These are phyloP conservation scores for Graptemys geographica DNA, from an alignment of 2,797 vertebrate genomes.

Conservation along the genomic window DNA sequence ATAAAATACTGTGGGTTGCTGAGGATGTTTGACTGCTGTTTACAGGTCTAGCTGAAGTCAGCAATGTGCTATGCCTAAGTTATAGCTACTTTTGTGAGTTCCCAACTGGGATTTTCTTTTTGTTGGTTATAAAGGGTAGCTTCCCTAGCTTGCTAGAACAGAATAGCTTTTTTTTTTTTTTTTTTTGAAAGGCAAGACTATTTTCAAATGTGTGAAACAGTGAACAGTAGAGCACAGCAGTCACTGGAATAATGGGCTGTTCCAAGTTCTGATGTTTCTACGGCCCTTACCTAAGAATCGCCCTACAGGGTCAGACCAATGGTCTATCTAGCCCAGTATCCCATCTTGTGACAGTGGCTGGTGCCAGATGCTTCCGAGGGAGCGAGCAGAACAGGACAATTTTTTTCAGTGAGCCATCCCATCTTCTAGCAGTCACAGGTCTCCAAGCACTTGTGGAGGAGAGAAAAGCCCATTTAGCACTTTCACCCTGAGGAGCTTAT, in stretches of 20 bases:
- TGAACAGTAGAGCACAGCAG: background rate
- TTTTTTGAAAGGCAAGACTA: background rate
- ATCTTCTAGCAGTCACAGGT: background rate
- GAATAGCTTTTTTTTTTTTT: background rate
- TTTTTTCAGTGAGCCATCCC: background rate
- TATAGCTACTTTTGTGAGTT: background rate
- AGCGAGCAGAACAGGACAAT: background rate
- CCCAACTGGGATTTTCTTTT: background rate
- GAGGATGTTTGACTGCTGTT: background rate
- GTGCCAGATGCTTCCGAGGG: background rate
- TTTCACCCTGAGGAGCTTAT: background rate
- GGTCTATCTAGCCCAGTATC: background rate
- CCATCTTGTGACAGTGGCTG: background rate
- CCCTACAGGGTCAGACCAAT: background rate
- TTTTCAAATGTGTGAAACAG: background rate
- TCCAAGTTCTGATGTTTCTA: background rate
- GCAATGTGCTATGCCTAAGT: background rate
- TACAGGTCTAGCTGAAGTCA: background rate
- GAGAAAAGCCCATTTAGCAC: background rate
- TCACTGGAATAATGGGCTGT: background rate
- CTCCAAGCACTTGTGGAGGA: background rate
- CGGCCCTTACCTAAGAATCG: background rate
- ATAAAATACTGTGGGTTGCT: background rate
- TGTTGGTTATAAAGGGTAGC: background rate
- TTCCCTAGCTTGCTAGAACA: background rate